These are phyloP conservation scores for Rhopilema esculentum DNA, from an alignment of 30 jellyfish, hydroid and myxozoan species.

Conservation along the genomic window DNA sequence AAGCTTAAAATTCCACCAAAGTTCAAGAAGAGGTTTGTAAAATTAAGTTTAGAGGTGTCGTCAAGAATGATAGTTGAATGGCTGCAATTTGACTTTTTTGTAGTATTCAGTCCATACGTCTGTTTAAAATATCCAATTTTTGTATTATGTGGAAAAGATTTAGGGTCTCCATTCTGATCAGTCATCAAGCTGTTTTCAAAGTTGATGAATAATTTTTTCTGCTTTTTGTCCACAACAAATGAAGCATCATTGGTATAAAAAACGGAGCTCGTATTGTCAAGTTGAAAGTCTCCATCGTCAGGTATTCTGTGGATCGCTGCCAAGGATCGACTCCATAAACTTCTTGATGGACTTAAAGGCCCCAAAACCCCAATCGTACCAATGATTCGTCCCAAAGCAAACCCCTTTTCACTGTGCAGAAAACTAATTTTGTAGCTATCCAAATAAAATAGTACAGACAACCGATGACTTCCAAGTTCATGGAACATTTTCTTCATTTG, in stretches of 20 bases:
- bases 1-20: constrained; percentile 30
- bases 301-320: neutral
- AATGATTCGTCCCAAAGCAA: constrained; percentile 49
- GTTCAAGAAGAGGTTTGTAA: neutral
- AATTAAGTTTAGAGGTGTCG: neutral
- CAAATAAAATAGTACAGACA: constrained; percentile 35
- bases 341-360: constrained; percentile 33
- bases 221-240: constrained; percentile 17
- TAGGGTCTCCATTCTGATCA: constrained; percentile 22
- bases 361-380: constrained; percentile 69
- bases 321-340: constrained; percentile 51
- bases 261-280: neutral
- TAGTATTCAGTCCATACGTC: neutral
- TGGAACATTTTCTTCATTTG: constrained; percentile 46
- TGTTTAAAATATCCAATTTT: constrained; percentile 26
- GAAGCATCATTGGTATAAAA: constrained; percentile 27
- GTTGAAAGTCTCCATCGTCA: neutral
- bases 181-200: constrained; percentile 23
- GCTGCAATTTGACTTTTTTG: neutral
- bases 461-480: constrained; percentile 11
- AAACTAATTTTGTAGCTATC: neutral
- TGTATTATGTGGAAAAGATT: constrained; percentile 10
- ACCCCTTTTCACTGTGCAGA: neutral
- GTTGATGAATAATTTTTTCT: constrained; percentile 29
- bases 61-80: neutral